A percentile compares a stretch with the other conserved stretches of the same genome.
These are phyloP conservation scores for Burhinus bistriatus DNA, from an alignment of 2,113 vertebrate genomes.

Conservation along the genomic window DNA sequence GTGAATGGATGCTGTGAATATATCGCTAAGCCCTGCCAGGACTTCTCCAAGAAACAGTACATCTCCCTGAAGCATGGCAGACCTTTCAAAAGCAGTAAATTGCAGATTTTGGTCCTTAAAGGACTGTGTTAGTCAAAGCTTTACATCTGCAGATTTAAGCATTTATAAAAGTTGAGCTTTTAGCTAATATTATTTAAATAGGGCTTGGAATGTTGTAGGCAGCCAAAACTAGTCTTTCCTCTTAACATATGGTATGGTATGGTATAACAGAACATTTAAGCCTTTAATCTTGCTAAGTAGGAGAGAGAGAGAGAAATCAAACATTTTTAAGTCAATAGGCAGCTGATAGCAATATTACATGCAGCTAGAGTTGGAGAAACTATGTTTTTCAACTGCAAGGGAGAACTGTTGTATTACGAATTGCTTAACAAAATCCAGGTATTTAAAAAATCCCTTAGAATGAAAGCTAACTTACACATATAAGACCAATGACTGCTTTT, in stretches of 20 bases:
- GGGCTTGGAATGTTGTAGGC: constrained; percentile 41
- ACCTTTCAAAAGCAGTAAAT: constrained; percentile 24
- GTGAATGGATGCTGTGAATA: background rate
- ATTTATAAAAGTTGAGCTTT: constrained; percentile 36
- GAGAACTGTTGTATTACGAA: constrained; percentile 26
- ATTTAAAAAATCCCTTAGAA: constrained; percentile 49
- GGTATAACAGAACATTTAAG: constrained; percentile 41
- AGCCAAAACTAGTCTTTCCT: constrained; percentile 43
- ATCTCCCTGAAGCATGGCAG: constrained; percentile 20
- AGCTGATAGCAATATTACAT: constrained; percentile 34
- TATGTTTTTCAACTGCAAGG: constrained; percentile 5
- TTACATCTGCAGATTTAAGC: constrained; percentile 53
- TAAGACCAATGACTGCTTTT: background rate
- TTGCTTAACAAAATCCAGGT: constrained; percentile 29
- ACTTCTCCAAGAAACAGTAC: constrained; percentile 28
- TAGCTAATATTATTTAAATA: constrained; percentile 49
- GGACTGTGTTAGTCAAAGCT: constrained; percentile 27
- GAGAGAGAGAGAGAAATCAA: constrained; percentile 40
- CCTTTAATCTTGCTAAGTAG: constrained; percentile 57
- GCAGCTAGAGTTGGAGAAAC: constrained; percentile 20
- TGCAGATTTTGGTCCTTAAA: constrained; percentile 30
- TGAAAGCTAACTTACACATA: background rate
- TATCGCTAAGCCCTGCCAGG: background rate
- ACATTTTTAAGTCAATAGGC: constrained; percentile 45
- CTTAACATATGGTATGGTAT: constrained; percentile 25